phyloP scores from a whole-genome alignment of 2,797 vertebrate species.

The Phalanger gymnotis region DNA sequence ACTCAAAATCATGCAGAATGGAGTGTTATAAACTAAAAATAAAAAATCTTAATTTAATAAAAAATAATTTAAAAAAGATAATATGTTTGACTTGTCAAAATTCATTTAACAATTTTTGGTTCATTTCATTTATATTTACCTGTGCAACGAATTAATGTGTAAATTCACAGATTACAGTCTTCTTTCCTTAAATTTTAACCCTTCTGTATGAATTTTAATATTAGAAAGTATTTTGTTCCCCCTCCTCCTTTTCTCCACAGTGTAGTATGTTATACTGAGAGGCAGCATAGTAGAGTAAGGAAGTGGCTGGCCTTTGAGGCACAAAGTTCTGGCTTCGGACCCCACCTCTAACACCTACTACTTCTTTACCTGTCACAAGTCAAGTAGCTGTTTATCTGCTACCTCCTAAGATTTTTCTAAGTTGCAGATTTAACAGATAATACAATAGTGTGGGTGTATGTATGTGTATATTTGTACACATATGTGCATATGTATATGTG shows the following conservation, averaged over 20 bases:
- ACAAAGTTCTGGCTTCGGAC: too few species aligned
- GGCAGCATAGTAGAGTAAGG: neutral
- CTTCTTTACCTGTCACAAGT: neutral
- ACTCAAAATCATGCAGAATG: too few species aligned
- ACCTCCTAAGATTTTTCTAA: neutral
- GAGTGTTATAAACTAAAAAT: too few species aligned
- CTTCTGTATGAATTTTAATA: neutral
- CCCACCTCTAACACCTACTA: neutral
- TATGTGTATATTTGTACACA: neutral
- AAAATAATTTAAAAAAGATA: too few species aligned
- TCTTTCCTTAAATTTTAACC: neutral
- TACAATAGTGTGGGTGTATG: neutral
- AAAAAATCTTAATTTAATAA: too few species aligned
- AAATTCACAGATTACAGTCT: neutral
- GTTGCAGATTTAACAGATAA: neutral
- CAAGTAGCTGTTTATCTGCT: neutral
- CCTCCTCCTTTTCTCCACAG: neutral
- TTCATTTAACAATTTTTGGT: neutral
- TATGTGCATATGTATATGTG: neutral
- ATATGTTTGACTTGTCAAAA: neutral
- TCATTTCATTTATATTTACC: neutral
- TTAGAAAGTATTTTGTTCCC: neutral
- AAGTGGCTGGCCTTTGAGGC: neutral
- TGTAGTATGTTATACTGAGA: neutral
- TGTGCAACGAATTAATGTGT: neutral